Base-by-base conservation (phyloP, 1,140 invertebrate genomes). In the Drosophila erecta region DNA sequence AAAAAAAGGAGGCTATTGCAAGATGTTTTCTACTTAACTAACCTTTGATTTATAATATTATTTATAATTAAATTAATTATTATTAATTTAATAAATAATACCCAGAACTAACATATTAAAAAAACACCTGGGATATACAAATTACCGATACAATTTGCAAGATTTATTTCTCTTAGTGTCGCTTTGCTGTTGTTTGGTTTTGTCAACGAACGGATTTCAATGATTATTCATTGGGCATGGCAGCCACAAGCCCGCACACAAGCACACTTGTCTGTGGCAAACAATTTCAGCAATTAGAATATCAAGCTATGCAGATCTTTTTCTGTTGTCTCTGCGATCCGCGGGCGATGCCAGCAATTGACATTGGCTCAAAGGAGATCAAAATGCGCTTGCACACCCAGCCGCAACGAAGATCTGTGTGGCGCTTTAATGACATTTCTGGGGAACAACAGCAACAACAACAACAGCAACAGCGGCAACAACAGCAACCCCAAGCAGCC, bases 211-310 rank as follows among this genome's bases (percentile, higher is more conserved):
- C 65, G 61, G 79, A 87, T 89, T 79, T 83, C 84, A 58, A 87
- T 87, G 83, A 89, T 87, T 87, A 87, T 87, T 87, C 84, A 89
- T 89, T 89, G 84, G 76, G 84, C 85, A 89, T 85, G 85, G 76
- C 79, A 70, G 79, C 72, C 72, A 58, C 79, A 79, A 56, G 40
- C 40, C 55, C 60, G 64, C 46, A 75, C 41, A 64, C 43, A 69
- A 38, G 53, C 70, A 75, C 81, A 85, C 81, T 85, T 85, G 81
- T 85, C 76, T 80, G 59, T 55, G 62, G 53, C 81, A 81, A 89
- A 85, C 84, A 89, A 89, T 89, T 89, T 89, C 77, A 89, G 84
- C 85, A 89, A 89, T 89, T 89, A 89, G 85, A 90, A 89, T 89
- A 89, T 89, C 84, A 90, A 90, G 76, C 80, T 70, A 89, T 89